A percentile compares a stretch with the other conserved stretches of the same genome.
Conservation (phyloP, 2,888 invertebrate species). For the Clistopyga incitator region DNA sequence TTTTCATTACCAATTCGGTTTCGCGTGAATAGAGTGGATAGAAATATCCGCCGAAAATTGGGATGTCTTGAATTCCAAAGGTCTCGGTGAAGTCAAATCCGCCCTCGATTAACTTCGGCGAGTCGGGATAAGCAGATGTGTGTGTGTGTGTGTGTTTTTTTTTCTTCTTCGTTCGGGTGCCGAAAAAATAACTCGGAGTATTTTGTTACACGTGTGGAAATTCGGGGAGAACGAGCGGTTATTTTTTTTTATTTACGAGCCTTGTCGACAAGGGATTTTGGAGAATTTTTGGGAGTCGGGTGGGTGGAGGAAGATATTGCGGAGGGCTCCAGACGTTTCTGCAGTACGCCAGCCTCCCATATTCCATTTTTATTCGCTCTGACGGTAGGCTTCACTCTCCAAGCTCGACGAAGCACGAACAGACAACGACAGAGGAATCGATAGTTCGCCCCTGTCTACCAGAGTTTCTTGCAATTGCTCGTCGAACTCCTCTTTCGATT, state of each 20-base stretch:
- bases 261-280: slow-evolving; percentile 9
- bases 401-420: slow-evolving; percentile 67
- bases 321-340: slow-evolving; percentile 16
- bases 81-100: neutral
- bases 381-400: slow-evolving; percentile 53
- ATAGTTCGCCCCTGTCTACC: slow-evolving; percentile 72
- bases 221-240: slow-evolving; percentile 5
- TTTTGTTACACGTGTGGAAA: slow-evolving; percentile 23
- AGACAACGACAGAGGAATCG: slow-evolving; percentile 68
- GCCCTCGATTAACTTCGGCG: neutral
- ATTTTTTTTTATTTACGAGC: neutral
- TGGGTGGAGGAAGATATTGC: slow-evolving; percentile 27
- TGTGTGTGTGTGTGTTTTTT: no score
- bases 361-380: slow-evolving; percentile 28
- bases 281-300: slow-evolving; percentile 28
- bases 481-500: slow-evolving; percentile 75
- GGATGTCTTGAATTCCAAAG: neutral
- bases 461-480: slow-evolving; percentile 78
- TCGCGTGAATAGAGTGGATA: neutral
- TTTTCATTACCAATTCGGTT: neutral
- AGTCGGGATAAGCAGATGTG: neutral
- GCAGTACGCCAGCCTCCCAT: neutral
- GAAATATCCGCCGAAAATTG: neutral
- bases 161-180: neutral
- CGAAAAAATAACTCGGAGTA: neutral